Conservation (phyloP, 2,113 vertebrate genomes). For the Microtus richardsoni region DNA sequence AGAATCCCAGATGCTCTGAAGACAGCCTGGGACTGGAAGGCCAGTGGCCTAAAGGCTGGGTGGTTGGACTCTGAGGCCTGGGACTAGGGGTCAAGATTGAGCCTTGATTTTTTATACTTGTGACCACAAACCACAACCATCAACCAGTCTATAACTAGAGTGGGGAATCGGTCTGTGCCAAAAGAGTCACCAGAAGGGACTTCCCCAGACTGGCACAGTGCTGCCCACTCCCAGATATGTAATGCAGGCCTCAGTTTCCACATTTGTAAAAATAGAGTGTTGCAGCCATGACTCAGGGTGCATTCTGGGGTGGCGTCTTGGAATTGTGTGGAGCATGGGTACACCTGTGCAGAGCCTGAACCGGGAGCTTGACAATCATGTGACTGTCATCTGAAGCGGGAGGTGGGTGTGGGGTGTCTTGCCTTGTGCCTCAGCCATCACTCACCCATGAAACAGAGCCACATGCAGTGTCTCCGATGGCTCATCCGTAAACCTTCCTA, state of each 20-base stretch:
- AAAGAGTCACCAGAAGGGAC: background rate
- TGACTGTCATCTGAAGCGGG: background rate
- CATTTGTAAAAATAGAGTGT: background rate
- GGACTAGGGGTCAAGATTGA: background rate
- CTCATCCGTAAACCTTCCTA: background rate
- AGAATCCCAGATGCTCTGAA: background rate
- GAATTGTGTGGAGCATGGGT: background rate
- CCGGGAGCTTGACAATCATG: background rate
- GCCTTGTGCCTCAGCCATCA: background rate
- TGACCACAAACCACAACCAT: background rate
- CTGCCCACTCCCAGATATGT: background rate
- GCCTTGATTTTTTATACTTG: background rate
- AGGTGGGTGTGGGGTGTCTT: background rate
- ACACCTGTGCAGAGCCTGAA: background rate
- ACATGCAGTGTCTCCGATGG: background rate
- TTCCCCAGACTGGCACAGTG: background rate
- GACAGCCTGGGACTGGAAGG: background rate
- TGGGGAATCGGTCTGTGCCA: background rate
- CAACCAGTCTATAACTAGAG: background rate
- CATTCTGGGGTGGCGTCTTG: background rate
- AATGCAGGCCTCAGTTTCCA: background rate
- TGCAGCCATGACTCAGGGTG: background rate
- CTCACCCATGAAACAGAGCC: slow-evolving; percentile 48
- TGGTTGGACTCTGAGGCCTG: background rate
- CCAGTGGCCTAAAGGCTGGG: background rate